Conservation (phyloP, 2,888 invertebrate genomes). For the Anodontia alba region DNA sequence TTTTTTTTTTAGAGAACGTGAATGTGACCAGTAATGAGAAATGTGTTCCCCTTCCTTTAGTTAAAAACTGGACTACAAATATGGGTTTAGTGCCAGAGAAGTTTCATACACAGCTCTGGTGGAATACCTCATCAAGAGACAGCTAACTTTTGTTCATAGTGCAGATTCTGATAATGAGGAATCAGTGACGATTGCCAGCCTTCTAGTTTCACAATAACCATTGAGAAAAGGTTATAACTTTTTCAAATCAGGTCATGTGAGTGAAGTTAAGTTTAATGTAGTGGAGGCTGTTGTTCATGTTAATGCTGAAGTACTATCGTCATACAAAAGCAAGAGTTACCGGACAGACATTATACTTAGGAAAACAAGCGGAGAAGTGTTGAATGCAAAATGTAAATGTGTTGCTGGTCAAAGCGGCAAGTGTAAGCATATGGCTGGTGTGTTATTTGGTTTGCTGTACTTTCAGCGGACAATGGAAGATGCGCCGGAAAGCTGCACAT, state of each 20-base stretch:
- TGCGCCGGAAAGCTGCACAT: conserved; percentile 18
- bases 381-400: background rate
- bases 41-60: background rate
- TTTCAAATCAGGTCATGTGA: background rate
- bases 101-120: background rate
- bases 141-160: background rate
- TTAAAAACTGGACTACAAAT: background rate
- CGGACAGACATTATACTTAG: background rate
- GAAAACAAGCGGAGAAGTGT: background rate
- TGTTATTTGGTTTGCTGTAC: conserved; percentile 11
- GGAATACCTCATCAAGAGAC: background rate
- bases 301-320: background rate
- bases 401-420: background rate
- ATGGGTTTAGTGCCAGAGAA: background rate
- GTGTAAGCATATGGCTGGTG: conserved; percentile 3
- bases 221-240: background rate
- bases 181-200: background rate
- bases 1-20: too few relatives aligned
- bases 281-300: background rate
- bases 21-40: too few relatives aligned
- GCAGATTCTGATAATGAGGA: background rate
- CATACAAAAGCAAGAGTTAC: background rate
- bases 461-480: background rate
- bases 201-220: background rate
- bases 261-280: background rate